phyloP scores from a whole-genome alignment of 1,140 invertebrate species.

The Campodea augens region DNA sequence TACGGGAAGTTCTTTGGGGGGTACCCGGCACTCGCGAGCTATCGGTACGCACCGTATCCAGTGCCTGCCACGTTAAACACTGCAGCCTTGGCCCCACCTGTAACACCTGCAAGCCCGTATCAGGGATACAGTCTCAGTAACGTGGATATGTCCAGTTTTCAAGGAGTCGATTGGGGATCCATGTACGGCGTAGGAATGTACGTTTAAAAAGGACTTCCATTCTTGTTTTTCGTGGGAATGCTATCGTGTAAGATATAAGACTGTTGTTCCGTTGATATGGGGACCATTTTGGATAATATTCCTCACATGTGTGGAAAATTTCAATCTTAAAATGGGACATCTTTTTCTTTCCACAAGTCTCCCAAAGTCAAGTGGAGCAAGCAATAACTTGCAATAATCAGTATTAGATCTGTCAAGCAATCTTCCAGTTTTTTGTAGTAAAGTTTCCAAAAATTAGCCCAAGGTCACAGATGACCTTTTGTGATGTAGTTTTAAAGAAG shows the following conservation, averaged over 20 bases:
- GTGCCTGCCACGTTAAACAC: constrained; percentile 36
- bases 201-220: constrained; percentile 29
- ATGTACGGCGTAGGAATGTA: constrained; percentile 84
- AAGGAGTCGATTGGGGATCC: constrained; percentile 69
- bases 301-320: constrained; percentile 11
- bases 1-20: constrained; percentile 49
- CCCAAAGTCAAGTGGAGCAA: too few relatives aligned
- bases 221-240: too few relatives aligned
- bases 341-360: background rate
- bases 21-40: constrained; percentile 41
- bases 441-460: background rate
- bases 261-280: background rate
- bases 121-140: constrained; percentile 63
- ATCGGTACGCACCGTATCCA: constrained; percentile 50
- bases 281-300: constrained; percentile 10
- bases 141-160: constrained; percentile 77
- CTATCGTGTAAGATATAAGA: too few relatives aligned
- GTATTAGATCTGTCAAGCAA: constrained; percentile 3
- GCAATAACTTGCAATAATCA: constrained; percentile 10
- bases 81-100: constrained; percentile 19
- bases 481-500: background rate
- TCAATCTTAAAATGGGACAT: constrained; percentile 11
- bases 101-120: constrained; percentile 42
- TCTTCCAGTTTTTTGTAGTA: constrained; percentile 1
- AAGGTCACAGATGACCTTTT: background rate